phyloP scores from a whole-genome alignment of 2,888 invertebrate species.

The Crioceris asparagi region DNA sequence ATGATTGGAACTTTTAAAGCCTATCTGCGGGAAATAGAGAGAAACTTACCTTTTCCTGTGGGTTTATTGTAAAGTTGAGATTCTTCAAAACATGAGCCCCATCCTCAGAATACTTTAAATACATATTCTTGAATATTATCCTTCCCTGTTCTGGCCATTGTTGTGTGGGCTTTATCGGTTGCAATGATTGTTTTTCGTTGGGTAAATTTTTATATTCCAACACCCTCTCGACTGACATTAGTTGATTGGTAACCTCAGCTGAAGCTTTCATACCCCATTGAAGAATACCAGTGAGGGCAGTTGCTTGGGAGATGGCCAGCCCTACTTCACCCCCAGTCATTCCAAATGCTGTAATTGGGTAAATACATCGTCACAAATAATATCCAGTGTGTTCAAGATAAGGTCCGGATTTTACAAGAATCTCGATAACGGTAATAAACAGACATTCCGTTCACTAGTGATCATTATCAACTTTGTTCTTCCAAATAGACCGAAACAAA shows the following conservation, averaged over 20 bases:
- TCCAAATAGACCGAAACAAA: too few species aligned
- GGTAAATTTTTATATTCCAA: constrained; percentile 64
- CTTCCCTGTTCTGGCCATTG: constrained; percentile 61
- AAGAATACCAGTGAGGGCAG: constrained; percentile 48
- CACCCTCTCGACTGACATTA: constrained; percentile 75
- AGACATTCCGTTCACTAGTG: not conserved
- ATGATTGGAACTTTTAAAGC: too few species aligned
- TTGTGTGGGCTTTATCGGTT: constrained; percentile 42
- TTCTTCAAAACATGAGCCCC: constrained; percentile 59
- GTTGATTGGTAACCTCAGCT: constrained; percentile 67
- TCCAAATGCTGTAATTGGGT: constrained; percentile 20
- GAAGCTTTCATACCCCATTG: constrained; percentile 77
- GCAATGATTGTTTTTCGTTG: constrained; percentile 45
- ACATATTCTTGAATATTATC: constrained; percentile 50
- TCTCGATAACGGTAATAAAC: too few species aligned
- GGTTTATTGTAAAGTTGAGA: constrained; percentile 54
- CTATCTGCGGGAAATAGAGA: too few species aligned
- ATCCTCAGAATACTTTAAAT: constrained; percentile 53
- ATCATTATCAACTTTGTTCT: too few species aligned
- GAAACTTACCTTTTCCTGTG: constrained; percentile 57
- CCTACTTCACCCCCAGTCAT: constrained; percentile 49
- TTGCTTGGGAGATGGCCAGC: constrained; percentile 53
- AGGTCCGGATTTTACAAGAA: too few species aligned
- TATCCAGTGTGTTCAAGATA: too few species aligned
- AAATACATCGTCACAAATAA: not conserved